Conservation (phyloP, 2,888 invertebrate genomes). For the Arge pagana region DNA sequence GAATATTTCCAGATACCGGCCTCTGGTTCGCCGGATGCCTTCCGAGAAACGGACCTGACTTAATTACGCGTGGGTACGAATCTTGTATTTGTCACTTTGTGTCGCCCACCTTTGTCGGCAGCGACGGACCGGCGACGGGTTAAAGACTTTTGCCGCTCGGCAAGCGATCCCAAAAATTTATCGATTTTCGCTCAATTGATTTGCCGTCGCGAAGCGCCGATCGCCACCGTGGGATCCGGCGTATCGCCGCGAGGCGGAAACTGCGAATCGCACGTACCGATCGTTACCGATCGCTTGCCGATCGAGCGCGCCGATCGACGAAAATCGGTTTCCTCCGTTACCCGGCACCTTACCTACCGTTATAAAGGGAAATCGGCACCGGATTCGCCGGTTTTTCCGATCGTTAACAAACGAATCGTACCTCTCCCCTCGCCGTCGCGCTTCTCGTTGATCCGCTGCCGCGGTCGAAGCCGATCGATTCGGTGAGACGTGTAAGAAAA, state of each 20-base stretch:
- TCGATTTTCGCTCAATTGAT: constrained; percentile 4
- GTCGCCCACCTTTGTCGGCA: constrained; percentile 36
- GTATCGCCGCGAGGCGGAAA: background rate
- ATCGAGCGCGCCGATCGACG: too few species aligned
- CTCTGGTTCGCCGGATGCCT: constrained; percentile 32
- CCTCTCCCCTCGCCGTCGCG: too few species aligned
- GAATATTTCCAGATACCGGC: constrained; percentile 28
- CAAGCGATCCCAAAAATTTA: constrained; percentile 12
- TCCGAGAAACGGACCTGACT: constrained; percentile 43
- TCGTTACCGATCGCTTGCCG: too few species aligned
- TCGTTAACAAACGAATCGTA: too few species aligned
- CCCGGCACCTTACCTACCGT: too few species aligned
- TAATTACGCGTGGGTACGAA: constrained; percentile 44
- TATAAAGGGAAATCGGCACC: too few species aligned
- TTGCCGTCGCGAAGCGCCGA: background rate
- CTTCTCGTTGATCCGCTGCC: too few species aligned
- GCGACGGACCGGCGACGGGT: constrained; percentile 4
- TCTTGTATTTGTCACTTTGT: constrained; percentile 48
- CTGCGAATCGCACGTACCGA: background rate
- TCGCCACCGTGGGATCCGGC: constrained; percentile 17
- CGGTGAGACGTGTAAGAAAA: too few species aligned
- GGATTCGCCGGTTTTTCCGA: too few species aligned
- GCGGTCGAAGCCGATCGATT: too few species aligned
- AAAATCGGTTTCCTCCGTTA: too few species aligned
- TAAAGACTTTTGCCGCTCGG: background rate